Conservation (phyloP, 2,888 invertebrate species). For the Latrodectus elegans region DNA sequence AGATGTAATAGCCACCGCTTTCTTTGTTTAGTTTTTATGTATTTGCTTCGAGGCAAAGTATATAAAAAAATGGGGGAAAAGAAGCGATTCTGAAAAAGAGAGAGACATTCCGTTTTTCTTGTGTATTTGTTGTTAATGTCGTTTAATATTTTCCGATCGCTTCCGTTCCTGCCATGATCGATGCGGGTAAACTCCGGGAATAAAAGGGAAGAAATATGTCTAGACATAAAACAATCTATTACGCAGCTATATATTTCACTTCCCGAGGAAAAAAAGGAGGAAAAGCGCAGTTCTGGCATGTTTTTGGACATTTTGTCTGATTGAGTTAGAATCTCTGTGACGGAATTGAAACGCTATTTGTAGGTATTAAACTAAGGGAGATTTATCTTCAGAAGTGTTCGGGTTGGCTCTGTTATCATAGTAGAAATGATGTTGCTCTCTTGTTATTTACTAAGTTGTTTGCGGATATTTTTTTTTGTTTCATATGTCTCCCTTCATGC, state of each 20-base stretch:
- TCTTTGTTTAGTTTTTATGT: constrained; percentile 56
- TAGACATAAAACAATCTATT: constrained; percentile 5
- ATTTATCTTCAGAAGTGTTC: too few relatives aligned
- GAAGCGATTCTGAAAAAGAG: not conserved
- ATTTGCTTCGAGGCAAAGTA: constrained; percentile 25
- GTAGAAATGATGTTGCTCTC: too few relatives aligned
- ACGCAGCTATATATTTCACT: constrained; percentile 1
- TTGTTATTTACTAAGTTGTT: too few relatives aligned
- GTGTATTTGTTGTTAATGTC: constrained; percentile 50
- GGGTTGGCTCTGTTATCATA: too few relatives aligned
- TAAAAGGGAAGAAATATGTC: not conserved
- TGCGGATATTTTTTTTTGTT: too few relatives aligned
- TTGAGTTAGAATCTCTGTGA: not conserved
- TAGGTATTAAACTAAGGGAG: too few relatives aligned
- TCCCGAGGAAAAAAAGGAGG: not conserved
- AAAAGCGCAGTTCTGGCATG: not conserved
- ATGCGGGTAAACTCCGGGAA: not conserved
- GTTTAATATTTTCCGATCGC: constrained; percentile 48
- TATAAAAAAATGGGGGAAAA: not conserved
- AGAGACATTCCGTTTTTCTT: not conserved
- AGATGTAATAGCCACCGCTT: constrained; percentile 57
- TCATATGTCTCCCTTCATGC: too few relatives aligned
- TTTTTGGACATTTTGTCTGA: not conserved
- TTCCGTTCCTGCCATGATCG: not conserved
- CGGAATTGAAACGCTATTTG: too few relatives aligned